Percentiles rank a stretch among this genome's conserved stretches.
Conservation (phyloP, 2,113 vertebrate species). For the sheep (Ovis aries) region ARS-UI_Ramb_v3.0 NC_056054.1:162792001-162792500, state of each 20-base stretch:
- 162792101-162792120: background rate
- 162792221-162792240: background rate
- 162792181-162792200: background rate
- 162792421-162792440: background rate
- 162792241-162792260: background rate
- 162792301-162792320: background rate
- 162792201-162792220: background rate
- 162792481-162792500: background rate
- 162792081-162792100: background rate
- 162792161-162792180: background rate
- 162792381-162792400: background rate
- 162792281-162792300: background rate
- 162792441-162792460: background rate
- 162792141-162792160: background rate
- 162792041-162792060: background rate
- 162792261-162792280: background rate
- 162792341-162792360: background rate
- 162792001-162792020: accelerated
- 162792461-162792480: background rate
- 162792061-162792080: background rate
- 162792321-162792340: background rate
- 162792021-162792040: background rate
- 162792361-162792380: background rate
- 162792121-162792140: background rate
- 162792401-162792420: background rate